Conservation (phyloP, 1,140 invertebrate species). For the Diabrotica virgifera region DNA sequence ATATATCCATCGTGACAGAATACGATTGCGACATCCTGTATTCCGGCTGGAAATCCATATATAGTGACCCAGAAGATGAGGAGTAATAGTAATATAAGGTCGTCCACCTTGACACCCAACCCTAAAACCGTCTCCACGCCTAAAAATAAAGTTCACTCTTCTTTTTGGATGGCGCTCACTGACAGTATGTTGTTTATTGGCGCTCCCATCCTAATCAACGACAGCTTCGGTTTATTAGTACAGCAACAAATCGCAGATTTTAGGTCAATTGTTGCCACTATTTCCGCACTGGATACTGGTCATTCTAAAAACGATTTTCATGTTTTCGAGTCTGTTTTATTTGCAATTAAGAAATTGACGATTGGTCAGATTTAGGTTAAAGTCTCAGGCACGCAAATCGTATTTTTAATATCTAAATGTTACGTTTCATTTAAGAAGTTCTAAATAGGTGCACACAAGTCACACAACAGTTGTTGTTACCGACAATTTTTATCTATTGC, state of each 20-base stretch:
- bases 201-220: neutral
- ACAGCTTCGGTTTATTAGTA: neutral
- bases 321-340: no score
- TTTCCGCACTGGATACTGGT: no score
- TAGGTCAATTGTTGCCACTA: neutral
- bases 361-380: no score
- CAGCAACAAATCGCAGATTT: neutral
- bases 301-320: no score
- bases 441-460: no score
- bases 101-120: conserved; percentile 1
- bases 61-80: neutral
- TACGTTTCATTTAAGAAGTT: no score
- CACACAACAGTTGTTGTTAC: no score
- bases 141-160: neutral
- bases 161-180: neutral
- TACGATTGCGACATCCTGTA: neutral
- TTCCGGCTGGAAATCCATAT: neutral
- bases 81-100: neutral
- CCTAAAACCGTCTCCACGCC: neutral
- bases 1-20: neutral
- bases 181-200: neutral
- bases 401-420: no score
- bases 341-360: no score
- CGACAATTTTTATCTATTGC: no score
- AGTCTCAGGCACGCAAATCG: no score